Evolutionary conservation across 1,140 invertebrate species (phyloP), one percentile per base, ranked within the genome.

Genomic region (Centruroides vittatus): DNA sequence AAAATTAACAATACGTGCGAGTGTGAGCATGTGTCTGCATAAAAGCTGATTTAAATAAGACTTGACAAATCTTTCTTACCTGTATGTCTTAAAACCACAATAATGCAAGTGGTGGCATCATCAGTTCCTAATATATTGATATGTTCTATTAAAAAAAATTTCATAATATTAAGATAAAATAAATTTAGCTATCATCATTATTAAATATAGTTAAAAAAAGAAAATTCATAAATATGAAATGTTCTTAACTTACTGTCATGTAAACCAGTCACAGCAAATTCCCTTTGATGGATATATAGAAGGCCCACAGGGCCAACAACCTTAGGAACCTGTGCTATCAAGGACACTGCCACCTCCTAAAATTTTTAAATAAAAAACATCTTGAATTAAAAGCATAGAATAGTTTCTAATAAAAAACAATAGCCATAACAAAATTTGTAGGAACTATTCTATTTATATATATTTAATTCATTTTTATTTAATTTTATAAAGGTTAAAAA

Each of bases 81-180:
- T 72, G 91, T 87, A 81, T 94, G 89, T 72, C 89, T 82, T 46
- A 95, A 80, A 58, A 95, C 82, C 54, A 90, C 84, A 70, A 92
- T 91, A 69, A 92, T 85, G 76, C 91, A 96, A 58, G 91, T 94
- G 65, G 93, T 95, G 65, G 86, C 85, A 78, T 95, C 92, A 73
- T 96, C 93, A 62, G 91, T 88, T 59, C 93, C 93, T 60, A 96
- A 79, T 65, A 95, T 87, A 72, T 85, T 89, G 78, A 66, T 64
- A 48, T 61, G 46, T 49, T 59, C 65, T 68, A 8, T n/a, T 55
- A 66, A 46, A 41, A 13, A 57, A 36, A 13, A 58, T 51, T 51
- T 51, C 11, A 51, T 34, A 5, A 3, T 34, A 49, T 49, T n/a
- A 49, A 23, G n/a, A 11, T 52, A 13, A 59, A 53, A 10, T 6